These are phyloP conservation scores for Thymallus thymallus DNA, from an alignment of 2,113 vertebrate species.

Conservation along the genomic window DNA sequence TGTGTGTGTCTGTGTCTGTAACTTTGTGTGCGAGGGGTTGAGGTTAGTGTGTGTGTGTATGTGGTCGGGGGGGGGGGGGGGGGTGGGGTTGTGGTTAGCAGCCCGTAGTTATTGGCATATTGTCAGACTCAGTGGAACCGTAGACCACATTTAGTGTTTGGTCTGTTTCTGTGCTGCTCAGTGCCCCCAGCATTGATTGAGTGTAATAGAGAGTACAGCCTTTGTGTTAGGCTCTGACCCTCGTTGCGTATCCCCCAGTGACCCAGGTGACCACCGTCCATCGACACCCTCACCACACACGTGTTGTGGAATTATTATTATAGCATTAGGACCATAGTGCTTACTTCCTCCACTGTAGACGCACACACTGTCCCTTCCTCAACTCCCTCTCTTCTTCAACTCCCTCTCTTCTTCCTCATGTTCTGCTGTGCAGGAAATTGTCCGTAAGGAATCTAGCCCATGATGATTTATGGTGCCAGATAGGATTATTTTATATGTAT, in stretches of 20 bases:
- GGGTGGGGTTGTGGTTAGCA: slow-evolving; percentile 28
- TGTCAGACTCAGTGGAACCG: slow-evolving; percentile 35
- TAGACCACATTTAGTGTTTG: slow-evolving; percentile 37
- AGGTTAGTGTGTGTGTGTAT: neutral
- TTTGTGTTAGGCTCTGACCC: slow-evolving; percentile 46
- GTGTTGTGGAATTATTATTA: slow-evolving; percentile 47
- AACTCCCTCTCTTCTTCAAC: neutral
- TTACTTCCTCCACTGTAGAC: neutral
- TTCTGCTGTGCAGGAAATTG: slow-evolving; percentile 51
- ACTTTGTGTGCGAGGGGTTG: neutral
- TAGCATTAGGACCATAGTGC: slow-evolving; percentile 35
- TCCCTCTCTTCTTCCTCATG: neutral
- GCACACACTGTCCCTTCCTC: neutral
- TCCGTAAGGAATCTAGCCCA: slow-evolving; percentile 56
- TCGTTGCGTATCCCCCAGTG: slow-evolving; percentile 33
- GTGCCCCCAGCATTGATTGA: slow-evolving; percentile 34
- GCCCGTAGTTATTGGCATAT: slow-evolving; percentile 40
- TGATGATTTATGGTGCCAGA: slow-evolving; percentile 59
- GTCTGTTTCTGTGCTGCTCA: neutral
- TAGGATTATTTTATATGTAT: slow-evolving; percentile 52
- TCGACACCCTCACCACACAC: slow-evolving; percentile 31
- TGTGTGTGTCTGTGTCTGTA: neutral
- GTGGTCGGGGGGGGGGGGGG: neutral
- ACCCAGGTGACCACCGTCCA: slow-evolving; percentile 33
- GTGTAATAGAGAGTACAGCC: slow-evolving; percentile 45